Conservation (phyloP, 2,888 invertebrate genomes). For the Brachyptera risi region DNA sequence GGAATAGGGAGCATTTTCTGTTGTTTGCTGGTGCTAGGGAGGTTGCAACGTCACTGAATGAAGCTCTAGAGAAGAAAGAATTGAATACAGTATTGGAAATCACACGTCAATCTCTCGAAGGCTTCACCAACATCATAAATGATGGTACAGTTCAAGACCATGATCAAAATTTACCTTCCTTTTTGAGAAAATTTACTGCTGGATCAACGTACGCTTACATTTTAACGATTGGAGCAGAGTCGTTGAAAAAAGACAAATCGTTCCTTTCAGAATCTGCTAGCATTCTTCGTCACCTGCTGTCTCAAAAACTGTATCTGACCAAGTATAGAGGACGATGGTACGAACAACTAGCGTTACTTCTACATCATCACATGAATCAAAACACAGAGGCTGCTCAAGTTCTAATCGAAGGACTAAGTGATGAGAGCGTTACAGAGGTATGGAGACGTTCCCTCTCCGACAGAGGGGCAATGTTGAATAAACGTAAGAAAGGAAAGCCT, state of each 20-base stretch:
- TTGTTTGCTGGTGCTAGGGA: neutral
- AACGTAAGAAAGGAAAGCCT: conserved; percentile 41
- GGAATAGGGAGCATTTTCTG: neutral
- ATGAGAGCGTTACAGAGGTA: conserved; percentile 29
- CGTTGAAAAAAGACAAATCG: conserved; percentile 43
- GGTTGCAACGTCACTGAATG: neutral
- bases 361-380: conserved; percentile 51
- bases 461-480: conserved; percentile 44
- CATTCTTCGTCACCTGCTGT: conserved; percentile 50
- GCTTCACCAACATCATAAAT: conserved; percentile 39
- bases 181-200: conserved; percentile 57
- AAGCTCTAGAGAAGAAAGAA: conserved; percentile 27
- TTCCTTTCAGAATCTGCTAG: conserved; percentile 47
- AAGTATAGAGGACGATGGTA: conserved; percentile 53
- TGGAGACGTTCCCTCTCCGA: conserved; percentile 42
- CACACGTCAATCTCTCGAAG: conserved; percentile 43
- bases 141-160: conserved; percentile 21
- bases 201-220: conserved; percentile 47
- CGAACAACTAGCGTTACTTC: conserved; percentile 58
- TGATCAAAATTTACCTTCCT: conserved; percentile 45
- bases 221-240: conserved; percentile 45
- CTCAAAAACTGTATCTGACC: conserved; percentile 48
- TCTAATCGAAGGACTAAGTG: conserved; percentile 47
- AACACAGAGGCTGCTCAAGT: conserved; percentile 45
- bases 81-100: conserved; percentile 21